Evolutionary conservation across 2,888 invertebrate genomes (phyloP).

Genomic region (Drosophila meridiana): DNA sequence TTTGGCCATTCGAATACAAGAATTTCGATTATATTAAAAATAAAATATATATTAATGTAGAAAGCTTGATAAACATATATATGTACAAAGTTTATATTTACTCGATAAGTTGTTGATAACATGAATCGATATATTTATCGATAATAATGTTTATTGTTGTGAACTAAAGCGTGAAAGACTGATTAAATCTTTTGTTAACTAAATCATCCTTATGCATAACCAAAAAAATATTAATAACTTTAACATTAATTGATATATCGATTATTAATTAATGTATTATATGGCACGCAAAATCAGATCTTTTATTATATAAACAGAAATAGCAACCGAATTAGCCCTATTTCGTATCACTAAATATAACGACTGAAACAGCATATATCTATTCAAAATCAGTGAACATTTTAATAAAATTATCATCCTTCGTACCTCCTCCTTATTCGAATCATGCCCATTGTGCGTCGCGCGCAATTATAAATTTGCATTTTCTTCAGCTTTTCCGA

Average conservation of each 20-base stretch:
- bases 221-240: too few relatives aligned
- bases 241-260: background rate
- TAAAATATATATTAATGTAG: background rate
- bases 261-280: background rate
- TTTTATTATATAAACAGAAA: background rate
- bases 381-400: background rate
- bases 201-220: too few relatives aligned
- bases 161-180: too few relatives aligned
- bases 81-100: too few relatives aligned
- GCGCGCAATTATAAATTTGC: conserved; percentile 44
- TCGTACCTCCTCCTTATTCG: background rate
- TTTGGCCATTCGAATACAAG: too few relatives aligned
- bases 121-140: background rate
- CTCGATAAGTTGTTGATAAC: too few relatives aligned
- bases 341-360: background rate
- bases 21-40: background rate
- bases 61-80: background rate
- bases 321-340: background rate
- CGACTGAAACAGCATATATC: background rate
- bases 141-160: background rate
- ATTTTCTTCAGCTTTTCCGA: conserved; percentile 34
- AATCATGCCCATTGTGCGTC: conserved; percentile 15
- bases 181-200: too few relatives aligned
- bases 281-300: background rate
- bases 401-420: background rate